Conservation (phyloP, 2,888 invertebrate species). For the Drosophila melanosoma region DNA sequence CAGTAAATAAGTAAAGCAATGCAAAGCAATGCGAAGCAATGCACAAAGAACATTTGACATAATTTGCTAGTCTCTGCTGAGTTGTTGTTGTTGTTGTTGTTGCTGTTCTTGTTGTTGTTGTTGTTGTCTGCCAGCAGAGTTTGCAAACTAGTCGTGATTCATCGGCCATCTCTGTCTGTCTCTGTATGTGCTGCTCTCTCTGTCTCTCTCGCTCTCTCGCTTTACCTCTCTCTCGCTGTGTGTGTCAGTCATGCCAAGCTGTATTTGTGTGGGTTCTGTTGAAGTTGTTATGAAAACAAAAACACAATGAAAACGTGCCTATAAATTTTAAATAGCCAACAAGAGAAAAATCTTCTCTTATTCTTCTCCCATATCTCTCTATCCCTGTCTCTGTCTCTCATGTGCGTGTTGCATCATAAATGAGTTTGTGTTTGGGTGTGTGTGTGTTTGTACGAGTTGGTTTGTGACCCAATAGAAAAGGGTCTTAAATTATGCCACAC, state of each 20-base stretch:
- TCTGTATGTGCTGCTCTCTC: background rate
- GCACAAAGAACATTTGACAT: slow-evolving; percentile 65
- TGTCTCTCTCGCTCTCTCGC: background rate
- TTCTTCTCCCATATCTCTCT: background rate
- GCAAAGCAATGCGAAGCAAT: slow-evolving; percentile 30
- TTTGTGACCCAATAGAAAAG: slow-evolving; percentile 30
- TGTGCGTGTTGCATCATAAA: slow-evolving; percentile 48
- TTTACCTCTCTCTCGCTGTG: background rate
- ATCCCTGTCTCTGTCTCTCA: background rate
- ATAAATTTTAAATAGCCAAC: slow-evolving; percentile 73
- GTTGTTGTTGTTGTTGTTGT: slow-evolving; percentile 25
- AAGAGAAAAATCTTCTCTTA: slow-evolving; percentile 16
- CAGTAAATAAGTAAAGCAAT: slow-evolving; percentile 46
- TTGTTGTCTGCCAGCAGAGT: slow-evolving; percentile 32
- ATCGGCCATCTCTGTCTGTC: slow-evolving; percentile 18
- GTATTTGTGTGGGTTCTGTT: slow-evolving; percentile 22
- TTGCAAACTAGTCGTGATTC: slow-evolving; percentile 43
- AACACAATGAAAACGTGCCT: slow-evolving; percentile 66
- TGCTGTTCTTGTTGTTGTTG: slow-evolving; percentile 27
- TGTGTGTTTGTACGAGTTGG: slow-evolving; percentile 12
- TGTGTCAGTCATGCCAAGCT: background rate
- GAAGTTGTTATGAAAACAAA: slow-evolving; percentile 60
- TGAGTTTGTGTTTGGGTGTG: slow-evolving; percentile 9
- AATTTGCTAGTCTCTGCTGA: slow-evolving; percentile 48
- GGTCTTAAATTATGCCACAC: slow-evolving; percentile 55